phyloP scores from a whole-genome alignment of 2,888 invertebrate genomes.

The Acanthosepion lycidas region DNA sequence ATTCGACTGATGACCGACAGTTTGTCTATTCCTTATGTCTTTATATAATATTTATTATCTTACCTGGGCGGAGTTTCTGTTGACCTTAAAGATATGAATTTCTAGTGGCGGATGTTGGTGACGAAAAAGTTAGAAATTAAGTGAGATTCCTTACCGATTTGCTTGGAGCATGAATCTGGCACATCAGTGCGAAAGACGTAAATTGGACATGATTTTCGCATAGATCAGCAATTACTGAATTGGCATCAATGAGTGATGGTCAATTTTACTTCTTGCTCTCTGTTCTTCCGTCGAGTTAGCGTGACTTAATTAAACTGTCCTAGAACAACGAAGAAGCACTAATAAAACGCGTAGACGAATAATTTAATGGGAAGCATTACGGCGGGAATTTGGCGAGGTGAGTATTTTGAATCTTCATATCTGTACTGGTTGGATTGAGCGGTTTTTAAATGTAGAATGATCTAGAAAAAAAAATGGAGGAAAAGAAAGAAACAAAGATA shows the following conservation, averaged over 20 bases:
- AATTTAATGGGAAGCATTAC: neutral
- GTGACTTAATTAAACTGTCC: conserved; percentile 33
- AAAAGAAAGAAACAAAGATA: neutral
- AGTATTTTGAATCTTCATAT: neutral
- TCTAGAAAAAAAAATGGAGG: neutral
- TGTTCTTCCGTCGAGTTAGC: neutral
- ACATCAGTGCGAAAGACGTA: neutral
- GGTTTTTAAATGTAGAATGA: neutral
- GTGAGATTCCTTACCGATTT: neutral
- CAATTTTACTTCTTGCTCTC: neutral
- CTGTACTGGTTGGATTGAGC: neutral
- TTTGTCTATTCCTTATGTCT: neutral
- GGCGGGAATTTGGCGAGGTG: neutral
- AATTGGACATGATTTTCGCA: conserved; percentile 17
- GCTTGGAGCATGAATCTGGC: neutral
- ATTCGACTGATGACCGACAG: neutral
- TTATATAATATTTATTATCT: neutral
- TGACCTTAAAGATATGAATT: neutral
- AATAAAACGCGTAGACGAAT: neutral
- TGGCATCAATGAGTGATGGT: neutral
- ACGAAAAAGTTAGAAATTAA: neutral
- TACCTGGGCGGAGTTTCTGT: neutral
- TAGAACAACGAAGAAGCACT: neutral
- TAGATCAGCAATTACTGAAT: neutral
- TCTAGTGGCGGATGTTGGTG: neutral